A percentile compares a stretch with the other conserved stretches of the same genome.
Conservation (phyloP, 2,113 vertebrate genomes). For the Montifringilla adamsi region DNA sequence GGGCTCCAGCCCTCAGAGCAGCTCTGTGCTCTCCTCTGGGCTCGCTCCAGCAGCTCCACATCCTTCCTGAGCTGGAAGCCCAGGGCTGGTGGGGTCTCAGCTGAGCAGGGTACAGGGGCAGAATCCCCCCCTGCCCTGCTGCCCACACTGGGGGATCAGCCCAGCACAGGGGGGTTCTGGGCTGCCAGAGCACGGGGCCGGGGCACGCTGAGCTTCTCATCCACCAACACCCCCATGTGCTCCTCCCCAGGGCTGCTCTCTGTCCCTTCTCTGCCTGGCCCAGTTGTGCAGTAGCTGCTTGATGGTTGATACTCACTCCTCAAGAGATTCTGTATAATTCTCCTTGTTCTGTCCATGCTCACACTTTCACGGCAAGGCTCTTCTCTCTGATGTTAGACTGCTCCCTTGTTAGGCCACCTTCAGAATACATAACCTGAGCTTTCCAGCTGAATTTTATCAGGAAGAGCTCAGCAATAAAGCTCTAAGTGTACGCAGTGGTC, state of each 20-base stretch:
- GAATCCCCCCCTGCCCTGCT: neutral
- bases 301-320: neutral
- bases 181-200: accelerated
- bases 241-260: neutral
- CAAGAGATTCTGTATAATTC: neutral
- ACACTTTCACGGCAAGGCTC: neutral
- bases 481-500: neutral
- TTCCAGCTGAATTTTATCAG: neutral
- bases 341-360: neutral
- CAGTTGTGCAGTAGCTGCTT: neutral
- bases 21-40: neutral
- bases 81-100: neutral
- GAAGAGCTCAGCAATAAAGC: neutral
- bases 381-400: neutral
- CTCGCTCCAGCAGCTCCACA: accelerated
- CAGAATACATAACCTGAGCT: neutral
- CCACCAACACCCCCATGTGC: neutral
- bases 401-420: neutral
- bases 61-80: neutral
- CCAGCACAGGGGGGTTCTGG: neutral
- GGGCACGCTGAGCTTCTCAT: neutral
- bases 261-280: neutral
- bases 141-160: neutral
- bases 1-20: neutral
- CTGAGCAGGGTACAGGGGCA: neutral